These are phyloP conservation scores for Amazona vittata DNA, from an alignment of 2,113 vertebrate genomes.

Conservation along the genomic window DNA sequence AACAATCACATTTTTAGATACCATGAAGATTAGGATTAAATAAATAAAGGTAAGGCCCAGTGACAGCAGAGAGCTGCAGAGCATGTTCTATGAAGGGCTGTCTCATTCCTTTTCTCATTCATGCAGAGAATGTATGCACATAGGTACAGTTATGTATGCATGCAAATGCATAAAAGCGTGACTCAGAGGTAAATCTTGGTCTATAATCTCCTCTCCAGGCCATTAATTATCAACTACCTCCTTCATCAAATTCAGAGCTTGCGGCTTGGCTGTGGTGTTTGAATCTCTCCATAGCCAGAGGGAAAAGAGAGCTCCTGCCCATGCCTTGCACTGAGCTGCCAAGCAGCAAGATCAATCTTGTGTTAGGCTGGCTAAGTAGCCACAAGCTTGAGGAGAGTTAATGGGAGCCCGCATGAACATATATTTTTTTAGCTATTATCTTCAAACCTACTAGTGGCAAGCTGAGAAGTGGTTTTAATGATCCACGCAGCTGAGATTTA, in stretches of 20 bases:
- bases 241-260: not conserved
- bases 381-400: not conserved
- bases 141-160: not conserved
- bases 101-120: not conserved
- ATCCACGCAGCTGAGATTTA: not conserved
- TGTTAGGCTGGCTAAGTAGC: constrained; percentile 10
- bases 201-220: not conserved
- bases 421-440: not conserved
- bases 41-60: not conserved
- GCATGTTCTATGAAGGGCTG: not conserved
- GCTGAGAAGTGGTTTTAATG: constrained; percentile 32
- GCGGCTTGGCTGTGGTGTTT: not conserved
- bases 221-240: not conserved
- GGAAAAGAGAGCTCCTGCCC: not conserved
- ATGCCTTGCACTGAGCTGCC: not conserved
- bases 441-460: not conserved
- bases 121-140: not conserved
- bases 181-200: not conserved
- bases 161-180: not conserved
- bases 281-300: not conserved
- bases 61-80: not conserved
- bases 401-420: not conserved
- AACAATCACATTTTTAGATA: not conserved
- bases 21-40: not conserved
- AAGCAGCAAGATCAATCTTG: not conserved